Evolutionary conservation across 2,888 invertebrate species (phyloP), one percentile per base, ranked within the genome.

Genomic region (Margaritifera margaritifera): DNA sequence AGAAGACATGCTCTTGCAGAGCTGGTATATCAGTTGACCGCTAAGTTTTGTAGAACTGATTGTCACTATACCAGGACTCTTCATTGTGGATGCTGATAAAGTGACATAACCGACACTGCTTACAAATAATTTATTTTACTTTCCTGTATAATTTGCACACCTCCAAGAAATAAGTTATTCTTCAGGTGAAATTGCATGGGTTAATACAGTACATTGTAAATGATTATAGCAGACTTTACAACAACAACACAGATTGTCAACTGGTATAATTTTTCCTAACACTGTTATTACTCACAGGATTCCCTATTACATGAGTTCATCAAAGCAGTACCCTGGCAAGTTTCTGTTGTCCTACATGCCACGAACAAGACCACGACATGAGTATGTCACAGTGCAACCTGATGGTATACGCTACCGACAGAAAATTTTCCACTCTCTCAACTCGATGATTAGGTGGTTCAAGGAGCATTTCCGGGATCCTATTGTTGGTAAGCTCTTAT

Each of bases 391-490:
- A 0, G 94, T 98, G 0, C 94, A 94, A 4, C 96, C 97, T 0
- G 97, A 98, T 78, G 99, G 99, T 1, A 95, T 96, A 89, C 93
- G 95, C 66, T 99, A 96, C 90, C 92, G 99, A 31, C 74, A 80
- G 8, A 94, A 94, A 77, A 93, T 94, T 89, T 99, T 99, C 90
- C 94, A 95, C 79, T 94, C 95, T 0, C 91, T 97, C 1, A 93
- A 93, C 57, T 92, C 93, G 19, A 89, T 99, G 70, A 92, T 99
- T 84, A 94, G 95, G 72, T 99, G 98, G 98, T 99, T 99, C 90
- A 99, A 99, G 88, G 96, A 97, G 90, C 97, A 99, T 89, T 99
- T 97, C 91, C 92, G 96, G 78, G 98, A 98, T 86, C 96, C 97
- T 0, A 82, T 88, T 19, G 87, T 88, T 73, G 88, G 88, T 78